Evolutionary conservation across 2,888 invertebrate species (phyloP).

Genomic region (Brachypalpus laphriformis): DNA sequence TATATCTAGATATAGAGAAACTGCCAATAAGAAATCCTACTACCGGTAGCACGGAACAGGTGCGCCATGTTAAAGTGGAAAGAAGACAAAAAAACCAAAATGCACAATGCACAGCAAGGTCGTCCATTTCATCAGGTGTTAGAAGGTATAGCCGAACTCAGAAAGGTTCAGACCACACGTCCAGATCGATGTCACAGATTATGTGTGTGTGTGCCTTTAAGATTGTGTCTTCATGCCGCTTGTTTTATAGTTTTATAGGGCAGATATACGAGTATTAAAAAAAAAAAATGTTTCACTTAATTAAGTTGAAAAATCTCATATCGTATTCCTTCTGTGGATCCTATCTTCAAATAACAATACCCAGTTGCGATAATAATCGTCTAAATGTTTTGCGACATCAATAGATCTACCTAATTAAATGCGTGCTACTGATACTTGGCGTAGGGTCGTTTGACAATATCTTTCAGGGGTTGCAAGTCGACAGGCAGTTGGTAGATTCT

Average conservation of each 20-base stretch:
- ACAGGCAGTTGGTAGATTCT: constrained; percentile 43
- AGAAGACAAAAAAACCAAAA: background rate
- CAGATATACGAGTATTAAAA: too few relatives aligned
- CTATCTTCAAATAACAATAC: constrained; percentile 58
- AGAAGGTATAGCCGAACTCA: constrained; percentile 41
- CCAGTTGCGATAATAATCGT: constrained; percentile 63
- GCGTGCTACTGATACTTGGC: constrained; percentile 62
- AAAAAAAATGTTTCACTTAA: constrained; percentile 58
- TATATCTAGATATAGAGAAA: constrained; percentile 21
- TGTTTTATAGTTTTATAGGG: background rate
- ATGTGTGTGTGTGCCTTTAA: constrained; percentile 23
- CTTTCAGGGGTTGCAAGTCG: constrained; percentile 50
- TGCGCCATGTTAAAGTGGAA: constrained; percentile 50
- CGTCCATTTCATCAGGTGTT: constrained; percentile 68
- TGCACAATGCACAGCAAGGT: constrained; percentile 58
- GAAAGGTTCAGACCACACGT: constrained; percentile 71
- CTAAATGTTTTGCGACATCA: constrained; percentile 74
- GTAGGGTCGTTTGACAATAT: constrained; percentile 64
- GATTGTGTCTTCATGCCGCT: constrained; percentile 51
- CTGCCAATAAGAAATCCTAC: background rate
- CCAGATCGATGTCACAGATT: constrained; percentile 64
- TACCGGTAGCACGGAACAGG: constrained; percentile 51
- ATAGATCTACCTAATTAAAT: constrained; percentile 59
- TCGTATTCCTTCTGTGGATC: constrained; percentile 58
- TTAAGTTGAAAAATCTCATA: constrained; percentile 55